Conservation (phyloP, 2,797 vertebrate species). For the Selene dorsalis region DNA sequence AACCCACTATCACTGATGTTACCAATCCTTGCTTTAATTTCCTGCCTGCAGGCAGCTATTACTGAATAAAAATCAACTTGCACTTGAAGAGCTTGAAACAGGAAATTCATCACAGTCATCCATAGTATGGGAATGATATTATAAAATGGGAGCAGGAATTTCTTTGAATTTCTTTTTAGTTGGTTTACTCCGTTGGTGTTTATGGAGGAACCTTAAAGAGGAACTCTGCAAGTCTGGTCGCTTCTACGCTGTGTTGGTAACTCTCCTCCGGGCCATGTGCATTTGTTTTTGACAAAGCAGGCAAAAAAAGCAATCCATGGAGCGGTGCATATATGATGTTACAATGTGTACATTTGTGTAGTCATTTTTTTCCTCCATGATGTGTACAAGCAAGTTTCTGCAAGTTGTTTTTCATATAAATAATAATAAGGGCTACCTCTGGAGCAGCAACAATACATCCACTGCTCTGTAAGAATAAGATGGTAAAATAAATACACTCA, state of each 20-base stretch:
- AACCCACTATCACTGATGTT: constrained; percentile 5
- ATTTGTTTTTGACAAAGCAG: too few species aligned
- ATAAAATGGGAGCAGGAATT: neutral
- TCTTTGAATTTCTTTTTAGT: neutral
- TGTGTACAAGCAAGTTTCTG: constrained; percentile 5
- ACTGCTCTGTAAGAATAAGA: neutral
- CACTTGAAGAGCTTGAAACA: constrained; percentile 9
- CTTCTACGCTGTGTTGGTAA: too few species aligned
- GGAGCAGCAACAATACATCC: constrained; percentile 8
- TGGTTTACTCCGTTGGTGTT: neutral
- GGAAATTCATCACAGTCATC: neutral
- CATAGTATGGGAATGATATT: neutral
- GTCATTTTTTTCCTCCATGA: too few species aligned
- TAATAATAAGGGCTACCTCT: neutral
- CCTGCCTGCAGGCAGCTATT: neutral
- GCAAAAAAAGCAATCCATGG: too few species aligned
- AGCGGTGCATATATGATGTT: too few species aligned
- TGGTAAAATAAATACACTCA: neutral
- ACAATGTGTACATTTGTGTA: too few species aligned
- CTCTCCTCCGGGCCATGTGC: too few species aligned
- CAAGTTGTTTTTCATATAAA: constrained; percentile 22
- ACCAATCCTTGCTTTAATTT: neutral
- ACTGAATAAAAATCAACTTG: neutral
- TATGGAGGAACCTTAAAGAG: neutral
- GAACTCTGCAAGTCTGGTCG: too few species aligned